Conservation (phyloP, 2,113 vertebrate genomes). For the Rhinolophus sinicus region DNA sequence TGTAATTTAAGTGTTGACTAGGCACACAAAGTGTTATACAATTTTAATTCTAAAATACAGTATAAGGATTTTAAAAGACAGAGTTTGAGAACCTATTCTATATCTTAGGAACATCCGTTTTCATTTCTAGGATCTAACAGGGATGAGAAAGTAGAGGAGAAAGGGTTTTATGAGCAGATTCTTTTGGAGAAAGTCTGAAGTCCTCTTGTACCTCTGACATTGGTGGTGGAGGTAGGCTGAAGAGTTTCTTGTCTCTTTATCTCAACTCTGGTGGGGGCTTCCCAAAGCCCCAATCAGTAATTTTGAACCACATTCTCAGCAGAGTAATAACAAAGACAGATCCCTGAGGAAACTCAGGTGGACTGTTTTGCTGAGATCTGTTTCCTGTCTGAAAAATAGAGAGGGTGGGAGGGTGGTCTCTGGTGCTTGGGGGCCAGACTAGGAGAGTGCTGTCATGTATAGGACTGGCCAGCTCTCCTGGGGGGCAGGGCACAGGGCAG, state of each 20-base stretch:
- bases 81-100: not conserved
- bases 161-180: not conserved
- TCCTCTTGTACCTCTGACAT: not conserved
- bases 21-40: not conserved
- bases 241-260: not conserved
- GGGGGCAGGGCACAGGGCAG: rapidly evolving
- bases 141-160: not conserved
- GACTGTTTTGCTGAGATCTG: not conserved
- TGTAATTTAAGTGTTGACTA: not conserved
- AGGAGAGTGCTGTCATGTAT: not conserved
- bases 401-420: rapidly evolving
- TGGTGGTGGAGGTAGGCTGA: not conserved
- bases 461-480: not conserved
- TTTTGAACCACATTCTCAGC: not conserved
- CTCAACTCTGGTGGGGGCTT: not conserved
- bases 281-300: not conserved
- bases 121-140: not conserved
- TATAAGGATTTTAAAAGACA: not conserved
- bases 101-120: not conserved
- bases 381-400: not conserved
- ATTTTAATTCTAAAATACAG: not conserved
- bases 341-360: not conserved
- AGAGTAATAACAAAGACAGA: not conserved
- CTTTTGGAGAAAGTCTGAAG: not conserved
- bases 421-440: not conserved